Evolutionary conservation across 2,888 invertebrate species (phyloP), one percentile per base, ranked within the genome.

Genomic region (Patella pellucida): DNA sequence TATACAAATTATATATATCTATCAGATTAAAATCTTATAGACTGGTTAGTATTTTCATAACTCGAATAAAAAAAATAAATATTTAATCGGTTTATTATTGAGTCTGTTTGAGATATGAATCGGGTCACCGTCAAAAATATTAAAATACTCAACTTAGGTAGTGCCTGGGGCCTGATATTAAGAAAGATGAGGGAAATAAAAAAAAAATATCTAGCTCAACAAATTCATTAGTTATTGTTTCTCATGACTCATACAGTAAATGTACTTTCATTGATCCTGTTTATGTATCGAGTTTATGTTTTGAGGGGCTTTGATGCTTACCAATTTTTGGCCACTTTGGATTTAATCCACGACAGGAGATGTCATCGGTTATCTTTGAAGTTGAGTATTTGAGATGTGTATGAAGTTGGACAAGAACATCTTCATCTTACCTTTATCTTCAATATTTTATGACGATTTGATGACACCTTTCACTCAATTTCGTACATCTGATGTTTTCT

Each of bases 161-260:
- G 14, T 9, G 62, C 62, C 62, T 19, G 23, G 14, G 62, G 62
- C 62, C 14, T 23, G 19, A 41, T 41, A 62, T 62, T 23, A 23
- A 62, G 19, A 62, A 62, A 62, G 62, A 19, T 23, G 23, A 23
- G 23, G 9, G 14, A 54, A 54, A 54, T 16, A 54, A 54, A 54
- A 54, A 54, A 54, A 54, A 54, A 54, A 54, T 3, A 62, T 62
- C 19, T 62, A 62, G 62, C 62, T 62, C 62, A 62, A 62, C 62
- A 62, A 62, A 62, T 62, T 62, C 62, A 62, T 62, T 62, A 62
- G 62, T 62, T 62, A 62, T 62, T 62, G 62, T 62, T 62, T 62
- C 23, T 62, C 62, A 62, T 62, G 62, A 62, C 62, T 62, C 14
- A 11, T 1, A 62, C 23, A 19, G 19, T 19, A 23, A n/a, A 12